Conservation (phyloP, 2,797 vertebrate species). For the Pogoniulus pusillus region DNA sequence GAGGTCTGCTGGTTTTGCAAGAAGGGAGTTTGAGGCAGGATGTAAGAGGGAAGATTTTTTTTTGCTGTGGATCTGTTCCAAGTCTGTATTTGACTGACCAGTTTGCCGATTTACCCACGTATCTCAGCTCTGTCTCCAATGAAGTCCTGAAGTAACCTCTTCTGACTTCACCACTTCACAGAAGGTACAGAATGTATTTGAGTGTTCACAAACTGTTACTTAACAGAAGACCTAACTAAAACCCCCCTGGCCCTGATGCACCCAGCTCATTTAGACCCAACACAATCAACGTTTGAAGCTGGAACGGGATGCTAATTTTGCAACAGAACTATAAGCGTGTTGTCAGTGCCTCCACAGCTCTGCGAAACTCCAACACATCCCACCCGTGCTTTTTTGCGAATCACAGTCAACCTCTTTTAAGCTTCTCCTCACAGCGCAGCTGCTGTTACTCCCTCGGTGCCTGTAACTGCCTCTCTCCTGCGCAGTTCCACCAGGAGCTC, state of each 20-base stretch:
- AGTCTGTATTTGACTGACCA: not conserved
- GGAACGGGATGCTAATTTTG: not conserved
- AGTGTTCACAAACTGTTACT: not conserved
- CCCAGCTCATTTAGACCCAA: not conserved
- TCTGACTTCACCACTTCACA: not conserved
- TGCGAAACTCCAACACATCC: not conserved
- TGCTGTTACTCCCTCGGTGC: rapidly evolving
- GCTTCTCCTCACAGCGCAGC: not conserved
- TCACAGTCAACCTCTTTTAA: not conserved
- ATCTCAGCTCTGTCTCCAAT: not conserved
- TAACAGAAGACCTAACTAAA: not conserved
- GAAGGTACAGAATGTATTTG: not conserved
- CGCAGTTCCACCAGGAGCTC: not conserved
- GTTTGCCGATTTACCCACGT: not conserved
- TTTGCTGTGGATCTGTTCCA: not conserved
- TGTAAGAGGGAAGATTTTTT: not conserved
- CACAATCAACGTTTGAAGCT: not conserved
- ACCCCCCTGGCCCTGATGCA: not conserved
- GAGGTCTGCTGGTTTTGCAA: not conserved
- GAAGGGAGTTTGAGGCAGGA: not conserved
- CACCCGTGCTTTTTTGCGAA: not conserved
- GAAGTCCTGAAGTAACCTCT: not conserved
- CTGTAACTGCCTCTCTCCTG: not conserved
- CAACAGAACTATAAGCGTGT: not conserved
- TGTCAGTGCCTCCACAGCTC: not conserved